These are phyloP conservation scores for Melanerpes aurifrons DNA, from an alignment of 2,113 vertebrate genomes.

Conservation along the genomic window DNA sequence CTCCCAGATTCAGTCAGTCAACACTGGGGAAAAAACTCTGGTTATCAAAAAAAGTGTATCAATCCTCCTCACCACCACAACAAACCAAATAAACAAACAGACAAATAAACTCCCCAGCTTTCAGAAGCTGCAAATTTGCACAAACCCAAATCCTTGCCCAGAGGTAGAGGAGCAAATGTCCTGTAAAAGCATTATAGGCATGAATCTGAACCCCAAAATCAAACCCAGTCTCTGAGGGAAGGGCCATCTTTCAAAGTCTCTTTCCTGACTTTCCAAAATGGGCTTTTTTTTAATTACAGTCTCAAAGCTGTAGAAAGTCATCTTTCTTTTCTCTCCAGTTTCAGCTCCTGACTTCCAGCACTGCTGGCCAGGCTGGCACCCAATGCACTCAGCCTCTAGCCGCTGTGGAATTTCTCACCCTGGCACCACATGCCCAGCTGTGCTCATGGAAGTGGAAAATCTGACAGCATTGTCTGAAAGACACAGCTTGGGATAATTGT, in stretches of 20 bases:
- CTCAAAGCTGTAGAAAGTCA: constrained; percentile 14
- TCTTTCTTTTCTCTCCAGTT: constrained; percentile 17
- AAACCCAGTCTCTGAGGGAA: neutral
- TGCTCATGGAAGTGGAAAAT: constrained; percentile 74
- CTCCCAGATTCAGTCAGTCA: neutral
- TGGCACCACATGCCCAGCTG: constrained; percentile 67
- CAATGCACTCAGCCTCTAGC: constrained; percentile 27
- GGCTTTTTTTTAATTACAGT: neutral
- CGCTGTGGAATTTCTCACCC: constrained; percentile 59
- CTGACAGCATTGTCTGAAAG: constrained; percentile 76
- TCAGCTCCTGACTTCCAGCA: neutral
- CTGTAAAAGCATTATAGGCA: neutral
- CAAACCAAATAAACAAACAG: neutral
- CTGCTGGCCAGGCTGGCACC: constrained; percentile 25
- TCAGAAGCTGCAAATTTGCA: neutral
- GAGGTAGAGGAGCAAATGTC: neutral
- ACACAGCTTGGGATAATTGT: constrained; percentile 73
- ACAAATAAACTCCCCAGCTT: neutral
- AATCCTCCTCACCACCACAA: neutral
- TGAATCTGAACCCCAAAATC: neutral
- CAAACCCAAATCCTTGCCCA: neutral
- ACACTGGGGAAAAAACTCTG: neutral
- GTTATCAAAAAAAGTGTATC: neutral
- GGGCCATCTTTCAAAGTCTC: neutral
- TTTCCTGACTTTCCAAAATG: neutral